Evolutionary conservation across 2,888 invertebrate species (phyloP).

Genomic region (Hermaeophaga mercurialis): DNA sequence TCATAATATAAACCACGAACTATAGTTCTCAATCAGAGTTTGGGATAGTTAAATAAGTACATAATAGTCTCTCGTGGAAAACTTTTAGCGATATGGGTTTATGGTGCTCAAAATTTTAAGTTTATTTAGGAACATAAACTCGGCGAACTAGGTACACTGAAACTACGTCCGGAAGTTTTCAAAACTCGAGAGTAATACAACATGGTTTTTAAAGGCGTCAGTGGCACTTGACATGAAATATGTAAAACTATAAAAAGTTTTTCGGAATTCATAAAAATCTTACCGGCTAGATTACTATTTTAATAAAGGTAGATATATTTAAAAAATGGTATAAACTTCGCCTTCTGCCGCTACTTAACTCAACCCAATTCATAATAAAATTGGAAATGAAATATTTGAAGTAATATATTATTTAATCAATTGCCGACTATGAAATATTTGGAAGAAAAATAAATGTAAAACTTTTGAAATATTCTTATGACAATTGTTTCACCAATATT

Average conservation of each 20-base stretch:
- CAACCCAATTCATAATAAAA: no score
- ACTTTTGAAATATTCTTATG: no score
- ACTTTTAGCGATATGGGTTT: conserved; percentile 15
- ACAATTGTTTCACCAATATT: no score
- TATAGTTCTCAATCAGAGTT: conserved; percentile 10
- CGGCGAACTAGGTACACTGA: conserved; percentile 1
- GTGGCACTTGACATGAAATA: background rate
- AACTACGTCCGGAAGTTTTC: background rate
- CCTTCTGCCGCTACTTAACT: no score
- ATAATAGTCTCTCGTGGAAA: conserved; percentile 13
- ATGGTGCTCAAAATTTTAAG: conserved; percentile 9
- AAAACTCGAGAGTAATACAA: background rate
- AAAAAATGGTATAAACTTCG: no score
- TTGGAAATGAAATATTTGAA: no score
- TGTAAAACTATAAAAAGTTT: background rate
- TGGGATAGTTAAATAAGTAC: conserved; percentile 5
- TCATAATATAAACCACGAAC: background rate
- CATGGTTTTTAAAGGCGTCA: background rate
- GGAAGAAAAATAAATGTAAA: no score
- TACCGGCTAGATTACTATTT: no score
- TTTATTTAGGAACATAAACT: conserved; percentile 19
- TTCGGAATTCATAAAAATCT: no score
- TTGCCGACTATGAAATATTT: no score
- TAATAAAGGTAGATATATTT: no score
- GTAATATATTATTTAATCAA: no score